Conservation (phyloP, 2,797 vertebrate species). For the Phaenicophaeus curvirostris region DNA sequence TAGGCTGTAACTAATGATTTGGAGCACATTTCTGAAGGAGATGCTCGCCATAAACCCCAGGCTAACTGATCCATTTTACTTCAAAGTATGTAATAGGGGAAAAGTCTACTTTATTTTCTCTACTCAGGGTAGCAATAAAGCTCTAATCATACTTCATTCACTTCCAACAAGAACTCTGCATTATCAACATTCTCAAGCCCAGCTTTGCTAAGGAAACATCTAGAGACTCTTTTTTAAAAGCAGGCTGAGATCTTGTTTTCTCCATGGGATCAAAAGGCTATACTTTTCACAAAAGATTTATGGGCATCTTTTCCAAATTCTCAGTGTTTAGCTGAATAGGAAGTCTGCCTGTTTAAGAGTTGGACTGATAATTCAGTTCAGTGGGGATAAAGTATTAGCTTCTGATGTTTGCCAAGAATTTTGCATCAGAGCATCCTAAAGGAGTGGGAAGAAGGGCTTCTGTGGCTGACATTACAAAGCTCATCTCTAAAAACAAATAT, state of each 20-base stretch:
- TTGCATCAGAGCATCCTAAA: neutral
- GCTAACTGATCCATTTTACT: neutral
- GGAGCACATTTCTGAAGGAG: neutral
- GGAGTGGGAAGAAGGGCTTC: neutral
- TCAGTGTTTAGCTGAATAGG: neutral
- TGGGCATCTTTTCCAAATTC: slow-evolving; percentile 26
- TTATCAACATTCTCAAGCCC: neutral
- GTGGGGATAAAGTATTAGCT: neutral
- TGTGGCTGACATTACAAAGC: neutral
- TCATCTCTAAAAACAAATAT: slow-evolving; percentile 28
- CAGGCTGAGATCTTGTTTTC: slow-evolving; percentile 11
- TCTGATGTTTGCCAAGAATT: slow-evolving; percentile 19
- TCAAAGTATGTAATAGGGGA: neutral
- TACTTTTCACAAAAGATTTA: slow-evolving; percentile 2
- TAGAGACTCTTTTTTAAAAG: neutral
- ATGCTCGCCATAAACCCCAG: neutral
- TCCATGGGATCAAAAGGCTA: neutral
- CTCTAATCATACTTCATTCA: neutral
- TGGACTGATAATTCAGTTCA: slow-evolving; percentile 10
- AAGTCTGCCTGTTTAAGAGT: neutral
- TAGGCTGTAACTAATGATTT: slow-evolving; percentile 12
- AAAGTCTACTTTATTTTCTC: neutral
- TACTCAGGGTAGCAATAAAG: neutral
- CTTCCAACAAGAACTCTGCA: neutral
- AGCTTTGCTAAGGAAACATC: neutral